Percentiles rank a stretch among this genome's conserved stretches.
Evolutionary conservation across 2,888 invertebrate genomes (phyloP).

Genomic region (Creontiades dilutus): DNA sequence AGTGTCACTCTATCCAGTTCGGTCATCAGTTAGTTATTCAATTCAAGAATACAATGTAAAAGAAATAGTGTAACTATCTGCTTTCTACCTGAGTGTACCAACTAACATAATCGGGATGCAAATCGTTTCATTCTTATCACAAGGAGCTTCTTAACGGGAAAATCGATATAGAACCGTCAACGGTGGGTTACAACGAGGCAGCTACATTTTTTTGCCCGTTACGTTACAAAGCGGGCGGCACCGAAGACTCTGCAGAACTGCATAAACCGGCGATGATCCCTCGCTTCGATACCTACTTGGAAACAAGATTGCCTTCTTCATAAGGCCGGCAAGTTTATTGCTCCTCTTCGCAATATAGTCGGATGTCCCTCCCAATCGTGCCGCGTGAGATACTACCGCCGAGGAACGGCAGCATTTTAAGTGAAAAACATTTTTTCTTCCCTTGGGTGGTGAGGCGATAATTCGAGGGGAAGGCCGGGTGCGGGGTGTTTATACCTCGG

Average conservation of each 20-base stretch:
- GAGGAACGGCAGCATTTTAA: background rate
- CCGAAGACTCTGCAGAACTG: background rate
- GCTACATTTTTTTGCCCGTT: background rate
- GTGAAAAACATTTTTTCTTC: slow-evolving; percentile 37
- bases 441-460: slow-evolving; percentile 16
- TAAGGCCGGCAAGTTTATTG: slow-evolving; percentile 28
- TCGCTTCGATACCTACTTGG: background rate
- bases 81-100: no score
- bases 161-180: background rate
- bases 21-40: no score
- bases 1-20: no score
- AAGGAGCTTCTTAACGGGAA: no score
- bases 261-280: background rate
- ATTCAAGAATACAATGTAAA: no score
- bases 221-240: background rate
- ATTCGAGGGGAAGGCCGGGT: background rate
- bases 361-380: slow-evolving; percentile 43
- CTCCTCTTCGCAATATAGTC: background rate
- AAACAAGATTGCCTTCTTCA: slow-evolving; percentile 15
- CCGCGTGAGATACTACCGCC: slow-evolving; percentile 17
- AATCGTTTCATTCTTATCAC: no score
- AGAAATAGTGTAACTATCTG: no score
- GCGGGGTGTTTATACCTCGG: slow-evolving; percentile 24
- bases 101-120: no score
- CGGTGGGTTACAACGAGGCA: background rate